Conservation (phyloP, 2,113 vertebrate genomes). For the Chionodraco myersi region DNA sequence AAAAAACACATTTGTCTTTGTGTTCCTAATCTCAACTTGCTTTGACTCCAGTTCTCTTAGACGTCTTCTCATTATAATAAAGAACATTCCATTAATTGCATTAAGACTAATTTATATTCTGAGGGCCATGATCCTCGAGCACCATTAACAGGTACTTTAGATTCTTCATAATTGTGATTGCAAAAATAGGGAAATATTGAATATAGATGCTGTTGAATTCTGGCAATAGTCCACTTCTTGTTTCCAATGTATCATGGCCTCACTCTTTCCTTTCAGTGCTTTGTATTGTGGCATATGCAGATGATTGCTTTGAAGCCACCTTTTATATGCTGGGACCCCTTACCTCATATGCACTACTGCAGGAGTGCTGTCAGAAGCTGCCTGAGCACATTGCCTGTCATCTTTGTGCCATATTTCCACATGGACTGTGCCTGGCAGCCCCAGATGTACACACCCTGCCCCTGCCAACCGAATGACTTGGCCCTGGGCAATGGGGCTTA, state of each 20-base stretch:
- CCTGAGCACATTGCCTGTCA: slow-evolving; percentile 56
- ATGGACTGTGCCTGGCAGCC: slow-evolving; percentile 62
- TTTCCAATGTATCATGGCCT: slow-evolving; percentile 46
- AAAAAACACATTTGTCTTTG: slow-evolving; percentile 45
- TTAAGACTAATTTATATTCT: slow-evolving; percentile 25
- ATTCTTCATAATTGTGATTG: slow-evolving; percentile 12
- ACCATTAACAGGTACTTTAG: slow-evolving; percentile 27
- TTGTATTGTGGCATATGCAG: slow-evolving; percentile 53
- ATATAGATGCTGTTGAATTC: slow-evolving; percentile 13
- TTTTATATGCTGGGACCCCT: slow-evolving; percentile 50
- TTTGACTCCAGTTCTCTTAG: slow-evolving; percentile 21
- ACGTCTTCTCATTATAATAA: background rate
- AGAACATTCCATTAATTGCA: slow-evolving; percentile 12
- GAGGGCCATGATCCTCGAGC: slow-evolving; percentile 24
- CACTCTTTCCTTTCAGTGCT: slow-evolving; percentile 40
- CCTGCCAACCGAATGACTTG: slow-evolving; percentile 64
- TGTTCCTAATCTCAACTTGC: slow-evolving; percentile 37
- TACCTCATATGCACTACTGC: slow-evolving; percentile 53
- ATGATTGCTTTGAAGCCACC: slow-evolving; percentile 50
- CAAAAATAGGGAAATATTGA: slow-evolving; percentile 4
- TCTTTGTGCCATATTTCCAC: slow-evolving; percentile 67
- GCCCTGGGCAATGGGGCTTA: slow-evolving; percentile 61
- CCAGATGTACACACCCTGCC: slow-evolving; percentile 61
- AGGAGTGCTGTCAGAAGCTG: slow-evolving; percentile 48
- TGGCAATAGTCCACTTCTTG: slow-evolving; percentile 19